Conservation (phyloP, 2,888 invertebrate species). For the Rhaphigaster nebulosa region DNA sequence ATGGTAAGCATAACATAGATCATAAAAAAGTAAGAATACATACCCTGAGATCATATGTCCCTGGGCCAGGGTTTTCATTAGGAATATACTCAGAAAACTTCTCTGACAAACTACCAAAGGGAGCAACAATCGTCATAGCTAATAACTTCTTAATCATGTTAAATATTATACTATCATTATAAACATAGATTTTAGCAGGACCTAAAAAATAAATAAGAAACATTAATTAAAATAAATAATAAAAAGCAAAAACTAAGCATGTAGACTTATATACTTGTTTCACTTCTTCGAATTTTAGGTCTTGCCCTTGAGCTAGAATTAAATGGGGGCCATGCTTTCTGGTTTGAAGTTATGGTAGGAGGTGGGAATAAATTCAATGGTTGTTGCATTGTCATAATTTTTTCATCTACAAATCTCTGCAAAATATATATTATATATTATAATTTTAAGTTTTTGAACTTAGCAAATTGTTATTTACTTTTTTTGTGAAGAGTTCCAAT, state of each 20-base stretch:
- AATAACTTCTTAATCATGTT: not conserved
- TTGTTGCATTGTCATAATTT: not conserved
- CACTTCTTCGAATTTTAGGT: not conserved
- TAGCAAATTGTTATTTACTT: no score
- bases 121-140: not conserved
- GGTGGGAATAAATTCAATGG: not conserved
- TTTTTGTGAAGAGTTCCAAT: no score
- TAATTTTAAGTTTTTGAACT: no score
- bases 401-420: not conserved
- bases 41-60: conserved; percentile 58
- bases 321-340: conserved; percentile 47
- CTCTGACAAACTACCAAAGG: not conserved
- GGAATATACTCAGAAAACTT: not conserved
- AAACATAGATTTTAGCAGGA: not conserved
- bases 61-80: conserved; percentile 57
- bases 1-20: not conserved
- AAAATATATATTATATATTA: not conserved
- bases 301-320: conserved; percentile 11
- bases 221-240: not conserved
- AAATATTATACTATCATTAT: not conserved
- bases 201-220: conserved; percentile 27
- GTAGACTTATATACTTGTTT: conserved; percentile 19
- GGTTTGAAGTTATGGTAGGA: not conserved
- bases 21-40: not conserved
- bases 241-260: not conserved